Conservation (phyloP, 2,113 vertebrate genomes). For the Hyla sarda region DNA sequence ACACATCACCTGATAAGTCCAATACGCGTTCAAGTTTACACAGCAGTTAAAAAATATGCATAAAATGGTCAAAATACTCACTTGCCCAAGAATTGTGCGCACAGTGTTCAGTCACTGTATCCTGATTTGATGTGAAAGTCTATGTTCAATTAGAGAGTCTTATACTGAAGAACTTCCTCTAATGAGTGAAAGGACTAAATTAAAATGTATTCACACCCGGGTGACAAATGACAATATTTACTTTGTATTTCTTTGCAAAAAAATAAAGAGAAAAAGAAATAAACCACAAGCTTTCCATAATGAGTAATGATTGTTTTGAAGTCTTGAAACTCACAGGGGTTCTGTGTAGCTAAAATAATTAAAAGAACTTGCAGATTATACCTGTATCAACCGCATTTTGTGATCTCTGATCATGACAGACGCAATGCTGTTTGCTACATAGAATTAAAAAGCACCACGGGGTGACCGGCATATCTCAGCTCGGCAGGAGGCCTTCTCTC, state of each 20-base stretch:
- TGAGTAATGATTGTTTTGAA: conserved; percentile 32
- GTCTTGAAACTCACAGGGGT: conserved; percentile 13
- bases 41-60: too few relatives aligned
- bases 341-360: conserved; percentile 26
- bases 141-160: neutral
- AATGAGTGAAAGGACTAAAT: neutral
- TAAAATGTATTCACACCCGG: neutral
- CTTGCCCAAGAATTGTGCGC: too few relatives aligned
- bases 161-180: neutral
- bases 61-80: too few relatives aligned
- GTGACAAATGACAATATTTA: conserved; percentile 21
- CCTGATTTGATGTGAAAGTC: neutral
- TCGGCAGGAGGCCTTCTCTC: neutral
- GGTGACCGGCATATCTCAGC: conserved; percentile 26
- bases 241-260: neutral
- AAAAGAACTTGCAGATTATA: conserved; percentile 31
- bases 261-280: neutral
- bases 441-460: conserved; percentile 39
- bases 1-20: too few relatives aligned
- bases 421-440: conserved; percentile 20
- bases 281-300: neutral
- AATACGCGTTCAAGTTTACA: too few relatives aligned
- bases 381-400: conserved; percentile 34
- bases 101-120: neutral
- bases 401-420: conserved; percentile 41